Base-by-base conservation (phyloP, 2,113 vertebrate species). In the Otolemur garnettii region DNA sequence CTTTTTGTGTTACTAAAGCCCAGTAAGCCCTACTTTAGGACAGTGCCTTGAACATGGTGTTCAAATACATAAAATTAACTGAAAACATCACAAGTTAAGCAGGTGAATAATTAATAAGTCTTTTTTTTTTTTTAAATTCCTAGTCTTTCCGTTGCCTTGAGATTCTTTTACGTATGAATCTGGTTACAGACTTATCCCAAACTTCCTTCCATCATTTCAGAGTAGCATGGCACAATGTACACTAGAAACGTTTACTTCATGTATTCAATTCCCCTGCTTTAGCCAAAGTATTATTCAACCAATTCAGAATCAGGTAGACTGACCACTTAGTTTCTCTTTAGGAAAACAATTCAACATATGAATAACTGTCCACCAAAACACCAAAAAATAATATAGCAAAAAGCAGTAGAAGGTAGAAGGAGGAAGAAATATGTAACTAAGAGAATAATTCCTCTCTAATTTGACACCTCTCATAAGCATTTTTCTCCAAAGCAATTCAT, bases 401-500 rank as follows among this genome's bases (percentile, higher is more conserved):
- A 86, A 60, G 4, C 35, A 62, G 38, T 28, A 50, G 35, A 64
- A 33, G 91, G 38, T 28, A 50, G 35, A 64, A 33, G 91, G 72
- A 77, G 50, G 38, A 53, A 85, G 28, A 38, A 79, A 71, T n/a
- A 38, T 4, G 18, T 72, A 87, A 80, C 45, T 24, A 69, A 89
- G 24, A 75, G 60, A 87, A 45, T 55, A 55, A 33, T 66, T 79
- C 64, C 14, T 68, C 71, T 84, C 55, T 42, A 35, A n/a, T 35
- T 85, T 68, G 68, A 53, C 55, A 45, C 38, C 64, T 22, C 18
- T 74, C 30, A 50, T 8, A 50, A 75, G 35, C 17, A 42, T 55
- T 62, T 94, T 71, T 87, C 26, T 59, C 66, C 75, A 26, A 75
- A 74, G 80, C 83, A 95, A 92, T 59, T 30, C 55, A 30, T 3